These are phyloP conservation scores for Leistus spinibarbis DNA, from an alignment of 2,888 invertebrate genomes.

Conservation along the genomic window DNA sequence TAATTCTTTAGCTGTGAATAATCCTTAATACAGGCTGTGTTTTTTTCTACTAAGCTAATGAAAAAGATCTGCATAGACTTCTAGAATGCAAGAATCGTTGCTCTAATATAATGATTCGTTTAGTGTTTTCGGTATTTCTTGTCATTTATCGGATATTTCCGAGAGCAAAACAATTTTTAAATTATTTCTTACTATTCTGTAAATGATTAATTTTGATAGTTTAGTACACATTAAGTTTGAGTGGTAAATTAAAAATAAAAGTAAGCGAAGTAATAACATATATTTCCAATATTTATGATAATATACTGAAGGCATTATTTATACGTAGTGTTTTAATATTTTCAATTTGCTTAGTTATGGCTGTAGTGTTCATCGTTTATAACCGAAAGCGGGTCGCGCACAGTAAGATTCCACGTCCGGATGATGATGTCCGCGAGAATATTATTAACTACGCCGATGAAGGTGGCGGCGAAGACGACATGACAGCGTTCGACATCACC, in stretches of 20 bases:
- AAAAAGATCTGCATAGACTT: too few relatives aligned
- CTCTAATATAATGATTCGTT: too few relatives aligned
- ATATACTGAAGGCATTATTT: not conserved
- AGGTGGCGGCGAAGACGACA: constrained; percentile 98
- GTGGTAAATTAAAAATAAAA: not conserved
- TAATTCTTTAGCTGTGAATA: too few relatives aligned
- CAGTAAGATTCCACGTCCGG: constrained; percentile 95
- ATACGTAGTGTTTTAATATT: not conserved
- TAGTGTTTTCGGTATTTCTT: too few relatives aligned
- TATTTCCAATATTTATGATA: not conserved
- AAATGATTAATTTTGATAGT: too few relatives aligned
- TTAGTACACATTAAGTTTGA: too few relatives aligned
- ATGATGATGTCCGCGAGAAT: constrained; percentile 98
- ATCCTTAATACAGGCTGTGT: too few relatives aligned
- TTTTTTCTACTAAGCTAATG: too few relatives aligned
- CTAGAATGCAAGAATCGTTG: too few relatives aligned
- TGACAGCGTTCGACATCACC: constrained; percentile 98
- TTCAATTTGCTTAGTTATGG: constrained; percentile 72
- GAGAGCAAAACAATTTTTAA: too few relatives aligned
- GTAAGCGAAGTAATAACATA: not conserved
- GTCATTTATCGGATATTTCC: too few relatives aligned
- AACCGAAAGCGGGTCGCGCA: constrained; percentile 91
- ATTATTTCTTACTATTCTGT: too few relatives aligned
- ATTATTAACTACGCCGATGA: constrained; percentile 99
- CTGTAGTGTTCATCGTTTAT: constrained; percentile 95